Evolutionary conservation across 2,888 invertebrate genomes (phyloP), one percentile per base, ranked within the genome.

Genomic region (Cremastinae sp.): DNA sequence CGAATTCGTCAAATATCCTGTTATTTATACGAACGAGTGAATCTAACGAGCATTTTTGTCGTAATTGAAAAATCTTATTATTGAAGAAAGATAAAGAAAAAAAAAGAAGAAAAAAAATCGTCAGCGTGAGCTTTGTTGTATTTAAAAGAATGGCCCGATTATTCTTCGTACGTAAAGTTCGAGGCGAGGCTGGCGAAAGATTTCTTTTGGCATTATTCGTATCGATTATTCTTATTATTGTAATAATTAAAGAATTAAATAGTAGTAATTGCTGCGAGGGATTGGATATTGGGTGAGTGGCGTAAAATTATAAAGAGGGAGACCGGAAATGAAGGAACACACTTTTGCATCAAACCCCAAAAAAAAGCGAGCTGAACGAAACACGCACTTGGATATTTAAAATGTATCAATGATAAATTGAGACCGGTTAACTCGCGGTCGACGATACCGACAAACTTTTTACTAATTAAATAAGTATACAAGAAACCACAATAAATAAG

Each of bases 281-380:
- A 56, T 68, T 41, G 12, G 62, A 68, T 49, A 56, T 66, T 49
- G 16, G 56, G 36, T 51, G 56, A 34, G 64, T 9, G 10, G 41
- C 47, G 58, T 16, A 10, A 43, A 58, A 28, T 9, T 22, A 12
- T 38, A 38, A 62, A 45, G 34, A 22, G 22, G 28, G 28, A 53
- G 22, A 18, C 34, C 34, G 36, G 14, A 56, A 14, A 38, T 10
- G 16, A 12, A 36, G 16, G 5, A 41, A 68, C 16, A 78, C 81
- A 85, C 87, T 86, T 84, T 86, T 88, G 87, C 88, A 88, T 88
- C 86, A 86, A 86, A 78, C 84, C 14, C 84, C 80, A 79, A 69
- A 78, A 62, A 28, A 28, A 28, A 28, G 28, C 28, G 66, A 83
- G 77, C 78, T 81, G 72, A 84, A 81, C 81, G 81, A 84, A 83